phyloP scores from a whole-genome alignment of 2,888 invertebrate genomes.

The Eumacrocentrus americanus region DNA sequence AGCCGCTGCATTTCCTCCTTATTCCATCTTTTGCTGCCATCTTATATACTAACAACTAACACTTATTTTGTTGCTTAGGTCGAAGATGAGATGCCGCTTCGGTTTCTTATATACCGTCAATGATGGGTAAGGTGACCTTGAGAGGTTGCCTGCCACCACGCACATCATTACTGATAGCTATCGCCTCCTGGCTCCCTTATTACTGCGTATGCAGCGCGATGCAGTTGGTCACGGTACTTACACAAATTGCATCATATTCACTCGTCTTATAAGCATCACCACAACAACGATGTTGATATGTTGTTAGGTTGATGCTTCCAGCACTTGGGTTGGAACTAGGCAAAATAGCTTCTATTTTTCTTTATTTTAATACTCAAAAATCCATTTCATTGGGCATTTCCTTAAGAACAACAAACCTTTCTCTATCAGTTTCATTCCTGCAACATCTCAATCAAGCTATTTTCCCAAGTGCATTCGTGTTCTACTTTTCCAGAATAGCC shows the following conservation, averaged over 20 bases:
- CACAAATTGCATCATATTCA: slow-evolving; percentile 21
- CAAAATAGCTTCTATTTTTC: too few relatives aligned
- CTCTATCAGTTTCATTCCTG: too few relatives aligned
- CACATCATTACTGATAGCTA: not conserved
- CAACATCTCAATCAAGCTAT: too few relatives aligned
- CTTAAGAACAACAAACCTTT: too few relatives aligned
- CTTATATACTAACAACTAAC: not conserved
- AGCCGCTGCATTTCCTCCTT: not conserved
- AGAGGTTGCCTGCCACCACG: not conserved
- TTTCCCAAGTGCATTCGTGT: not conserved
- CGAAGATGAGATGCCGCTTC: not conserved
- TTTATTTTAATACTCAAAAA: too few relatives aligned
- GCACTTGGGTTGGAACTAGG: too few relatives aligned
- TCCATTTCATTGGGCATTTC: too few relatives aligned
- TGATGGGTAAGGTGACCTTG: slow-evolving; percentile 1
- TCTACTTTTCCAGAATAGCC: slow-evolving; percentile 11
- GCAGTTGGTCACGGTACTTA: slow-evolving; percentile 14
- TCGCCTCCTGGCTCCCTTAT: slow-evolving; percentile 4
- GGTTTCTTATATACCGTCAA: not conserved
- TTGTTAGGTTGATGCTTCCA: too few relatives aligned
- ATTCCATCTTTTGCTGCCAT: not conserved
- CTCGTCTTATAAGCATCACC: not conserved
- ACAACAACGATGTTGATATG: not conserved
- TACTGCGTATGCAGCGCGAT: slow-evolving; percentile 5
- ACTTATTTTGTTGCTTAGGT: not conserved